Percentiles rank a stretch among this genome's conserved stretches.
phyloP scores from a whole-genome alignment of 30 jellyfish, hydroid and myxozoan genomes.

The Aurelia sp. region DNA sequence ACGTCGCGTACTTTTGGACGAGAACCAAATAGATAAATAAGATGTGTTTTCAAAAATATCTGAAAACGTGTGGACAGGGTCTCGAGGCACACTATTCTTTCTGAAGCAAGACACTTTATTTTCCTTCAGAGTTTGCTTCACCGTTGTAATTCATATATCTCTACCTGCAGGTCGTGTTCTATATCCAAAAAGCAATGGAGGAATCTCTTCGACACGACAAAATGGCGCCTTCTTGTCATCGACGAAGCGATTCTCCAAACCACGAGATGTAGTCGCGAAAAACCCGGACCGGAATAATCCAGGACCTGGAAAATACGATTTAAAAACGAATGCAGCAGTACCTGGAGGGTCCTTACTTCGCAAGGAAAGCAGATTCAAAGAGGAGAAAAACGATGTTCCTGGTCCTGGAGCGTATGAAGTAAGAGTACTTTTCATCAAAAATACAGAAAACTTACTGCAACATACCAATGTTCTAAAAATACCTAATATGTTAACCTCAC shows the following conservation, averaged over 20 bases:
- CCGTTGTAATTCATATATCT: not conserved
- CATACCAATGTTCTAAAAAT: too few species aligned
- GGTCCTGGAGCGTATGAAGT: conserved; percentile 99
- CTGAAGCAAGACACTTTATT: too few species aligned
- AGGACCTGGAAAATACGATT: conserved; percentile 95
- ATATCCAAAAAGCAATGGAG: conserved; percentile 34
- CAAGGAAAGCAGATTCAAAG: conserved; percentile 78
- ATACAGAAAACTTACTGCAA: too few species aligned
- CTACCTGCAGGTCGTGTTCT: conserved; percentile 67
- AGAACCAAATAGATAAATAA: too few species aligned
- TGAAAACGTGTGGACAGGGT: too few species aligned
- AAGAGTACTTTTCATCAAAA: not conserved
- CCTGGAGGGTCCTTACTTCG: conserved; percentile 93
- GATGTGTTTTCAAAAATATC: too few species aligned
- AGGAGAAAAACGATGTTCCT: conserved; percentile 72
- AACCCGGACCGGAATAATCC: conserved; percentile 78
- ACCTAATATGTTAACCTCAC: too few species aligned
- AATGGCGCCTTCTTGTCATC: conserved; percentile 96
- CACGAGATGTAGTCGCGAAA: conserved; percentile 56
- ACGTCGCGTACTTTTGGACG: too few species aligned
- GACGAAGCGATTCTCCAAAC: conserved; percentile 84
- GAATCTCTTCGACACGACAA: conserved; percentile 6
- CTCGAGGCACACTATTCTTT: too few species aligned
- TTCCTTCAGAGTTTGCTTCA: not conserved
- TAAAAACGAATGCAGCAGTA: conserved; percentile 40